Evolutionary conservation across 2,113 vertebrate species (phyloP), one percentile per base, ranked within the genome.

Genomic region (Mesoclemmys tuberculata): DNA sequence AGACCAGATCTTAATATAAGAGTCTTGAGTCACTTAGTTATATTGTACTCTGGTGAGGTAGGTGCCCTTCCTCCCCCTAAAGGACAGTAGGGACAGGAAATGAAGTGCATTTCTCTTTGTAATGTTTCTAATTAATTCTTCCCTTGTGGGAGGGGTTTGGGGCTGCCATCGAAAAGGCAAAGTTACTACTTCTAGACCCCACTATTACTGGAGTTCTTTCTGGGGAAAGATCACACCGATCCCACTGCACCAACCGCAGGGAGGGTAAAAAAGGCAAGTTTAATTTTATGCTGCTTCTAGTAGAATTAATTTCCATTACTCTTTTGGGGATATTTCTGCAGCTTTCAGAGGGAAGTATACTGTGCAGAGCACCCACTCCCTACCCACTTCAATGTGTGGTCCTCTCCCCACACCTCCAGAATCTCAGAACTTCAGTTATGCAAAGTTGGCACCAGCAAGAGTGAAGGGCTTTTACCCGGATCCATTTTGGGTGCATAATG

Each of bases 261-360:
- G 88, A 71, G 84, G 41, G 84, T 46, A 80, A 87, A 11, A 89
- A 82, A 86, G 56, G 54, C 4, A 87, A 49, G 77, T 18, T 64
- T 84, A 8, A 9, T 94, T 96, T 97, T 56, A 3, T 87, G 77
- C 94, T 82, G 91, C 95, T 95, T 91, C n/a, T 38, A 22, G 19
- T 71, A 21, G n/a, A 71, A 38, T 71, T 71, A 71, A 38, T 71
- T 38, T 71, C 9, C 19, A 71, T 71, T 38, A 38, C 64, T 68
- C 38, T 71, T 71, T 71, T 38, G 64, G 64, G 38, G n/a, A 71
- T n/a, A 71, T 71, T 71, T 71, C 64, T 71, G n/a, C 21, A 21
- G 5, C n/a, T 10, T 71, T 38, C n/a, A 71, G 64, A 71, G n/a
- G 64, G 64, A 38, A 71, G 64, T 35, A 68, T 68, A 6, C 61